phyloP scores from a whole-genome alignment of 2,888 invertebrate species.

The Cryptocephalus primarius region DNA sequence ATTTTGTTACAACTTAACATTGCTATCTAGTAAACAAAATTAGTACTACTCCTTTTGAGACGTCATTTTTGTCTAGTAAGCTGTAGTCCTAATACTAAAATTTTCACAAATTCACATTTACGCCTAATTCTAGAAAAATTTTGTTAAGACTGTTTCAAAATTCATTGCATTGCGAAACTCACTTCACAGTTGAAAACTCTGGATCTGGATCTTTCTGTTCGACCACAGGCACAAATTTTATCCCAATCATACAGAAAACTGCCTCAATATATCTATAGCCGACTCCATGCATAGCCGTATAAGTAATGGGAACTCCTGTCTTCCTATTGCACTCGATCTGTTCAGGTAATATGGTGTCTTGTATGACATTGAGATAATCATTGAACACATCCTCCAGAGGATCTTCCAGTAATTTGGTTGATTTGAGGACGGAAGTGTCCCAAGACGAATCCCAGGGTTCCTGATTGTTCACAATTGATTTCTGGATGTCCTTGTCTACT shows the following conservation, averaged over 20 bases:
- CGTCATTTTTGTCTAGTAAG: no score
- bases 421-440: slow-evolving; percentile 52
- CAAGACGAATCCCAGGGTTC: slow-evolving; percentile 70
- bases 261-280: slow-evolving; percentile 68
- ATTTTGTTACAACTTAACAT: no score
- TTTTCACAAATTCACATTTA: no score
- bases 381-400: slow-evolving; percentile 57
- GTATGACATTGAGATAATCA: slow-evolving; percentile 55
- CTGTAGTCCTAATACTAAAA: no score
- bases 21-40: no score
- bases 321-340: slow-evolving; percentile 44
- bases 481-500: slow-evolving; percentile 78
- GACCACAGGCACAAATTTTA: slow-evolving; percentile 57
- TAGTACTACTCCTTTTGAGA: no score
- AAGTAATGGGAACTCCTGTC: slow-evolving; percentile 55
- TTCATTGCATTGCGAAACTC: no score
- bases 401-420: slow-evolving; percentile 47
- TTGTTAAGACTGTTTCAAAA: no score
- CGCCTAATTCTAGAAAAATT: no score
- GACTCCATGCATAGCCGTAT: slow-evolving; percentile 98
- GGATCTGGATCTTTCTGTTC: slow-evolving; percentile 86
- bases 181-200: slow-evolving; percentile 88
- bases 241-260: slow-evolving; percentile 63
- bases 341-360: slow-evolving; percentile 42
- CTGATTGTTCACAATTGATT: slow-evolving; percentile 63